A percentile compares a stretch with the other conserved stretches of the same genome.
Evolutionary conservation across 2,797 vertebrate genomes (phyloP).

Genomic region (Oryzias sinensis): DNA sequence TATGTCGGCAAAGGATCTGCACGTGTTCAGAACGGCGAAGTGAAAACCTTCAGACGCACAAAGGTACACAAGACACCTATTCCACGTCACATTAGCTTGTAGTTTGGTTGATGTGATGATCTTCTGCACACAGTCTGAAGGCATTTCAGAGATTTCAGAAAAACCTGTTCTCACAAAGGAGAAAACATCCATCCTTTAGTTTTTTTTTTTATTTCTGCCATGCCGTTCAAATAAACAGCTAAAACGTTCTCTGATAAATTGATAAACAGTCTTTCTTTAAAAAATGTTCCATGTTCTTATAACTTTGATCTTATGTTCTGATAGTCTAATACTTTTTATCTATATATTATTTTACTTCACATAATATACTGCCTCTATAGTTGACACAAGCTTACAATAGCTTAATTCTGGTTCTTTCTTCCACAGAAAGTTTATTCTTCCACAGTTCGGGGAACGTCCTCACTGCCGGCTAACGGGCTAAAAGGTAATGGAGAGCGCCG

Average conservation of each 20-base stretch:
- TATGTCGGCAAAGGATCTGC: constrained; percentile 89
- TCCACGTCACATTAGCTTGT: not conserved
- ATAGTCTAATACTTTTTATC: no score
- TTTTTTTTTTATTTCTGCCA: no score
- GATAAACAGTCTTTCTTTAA: no score
- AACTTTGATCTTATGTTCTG: no score
- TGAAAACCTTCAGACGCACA: constrained; percentile 84
- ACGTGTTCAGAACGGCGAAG: constrained; percentile 82
- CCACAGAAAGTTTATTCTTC: constrained; percentile 90
- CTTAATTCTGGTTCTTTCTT: constrained; percentile 1
- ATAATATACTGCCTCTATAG: no score
- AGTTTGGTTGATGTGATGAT: not conserved
- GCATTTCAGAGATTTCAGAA: not conserved
- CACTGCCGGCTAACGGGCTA: constrained; percentile 82
- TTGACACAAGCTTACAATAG: no score
- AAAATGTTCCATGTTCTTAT: no score
- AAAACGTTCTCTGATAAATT: no score
- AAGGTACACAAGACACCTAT: constrained; percentile 78
- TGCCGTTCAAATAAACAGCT: no score
- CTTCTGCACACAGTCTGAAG: not conserved
- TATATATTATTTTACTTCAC: no score
- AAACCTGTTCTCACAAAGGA: not conserved
- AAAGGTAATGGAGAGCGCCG: constrained; percentile 77
- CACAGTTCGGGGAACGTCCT: constrained; percentile 80
- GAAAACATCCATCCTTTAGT: no score